Base-by-base conservation (phyloP, 2,888 invertebrate species). In the Hipparchia semele region DNA sequence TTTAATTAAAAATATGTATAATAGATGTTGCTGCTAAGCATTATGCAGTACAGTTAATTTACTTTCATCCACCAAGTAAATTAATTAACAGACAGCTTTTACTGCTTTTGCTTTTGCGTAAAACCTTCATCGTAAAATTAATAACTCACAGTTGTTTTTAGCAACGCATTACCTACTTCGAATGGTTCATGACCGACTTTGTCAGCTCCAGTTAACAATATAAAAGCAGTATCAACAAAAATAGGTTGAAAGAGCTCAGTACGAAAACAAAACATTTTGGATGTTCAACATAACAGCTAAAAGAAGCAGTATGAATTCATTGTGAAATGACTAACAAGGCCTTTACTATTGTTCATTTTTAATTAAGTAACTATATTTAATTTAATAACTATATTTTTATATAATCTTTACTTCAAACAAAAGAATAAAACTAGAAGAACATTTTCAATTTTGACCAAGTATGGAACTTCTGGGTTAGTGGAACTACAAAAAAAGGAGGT, bases 261-360 rank as follows among this genome's bases (percentile, higher is more conserved):
- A 66, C 46, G 46, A 68, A 66, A 71, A 73, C 73, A 73, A 73
- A 71, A 71, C 71, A 71, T 74, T 73, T 74, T 59, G 68, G 62
- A 69, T 69, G 64, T 53, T 60, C 51, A 73, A 73, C 73, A 70
- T 61, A 69, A 73, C 69, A 66, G 56, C 65, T 61, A 67, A 73
- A 69, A 73, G 73, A 67, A 66, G 53, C 70, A 70, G 23, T 51
- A 60, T 60, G 73, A 73, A 73, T 70, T 66, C 73, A 56, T 73
- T 67, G 60, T 61, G 53, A 61, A 61, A 69, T 69, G 53, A 69
- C 61, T 69, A 69, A 61, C 69, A 68, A 61, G 51, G 4, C 53
- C 7, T 49, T 53, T 69, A 69, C 69, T 51, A 69, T 8, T 23
- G 68, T 8, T 49, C 49, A 4, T 59, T 58, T 10, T 59, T 59